A percentile compares a stretch with the other conserved stretches of the same genome.
Evolutionary conservation across 2,888 invertebrate species (phyloP).

Genomic region (Chydorus sphaericus): DNA sequence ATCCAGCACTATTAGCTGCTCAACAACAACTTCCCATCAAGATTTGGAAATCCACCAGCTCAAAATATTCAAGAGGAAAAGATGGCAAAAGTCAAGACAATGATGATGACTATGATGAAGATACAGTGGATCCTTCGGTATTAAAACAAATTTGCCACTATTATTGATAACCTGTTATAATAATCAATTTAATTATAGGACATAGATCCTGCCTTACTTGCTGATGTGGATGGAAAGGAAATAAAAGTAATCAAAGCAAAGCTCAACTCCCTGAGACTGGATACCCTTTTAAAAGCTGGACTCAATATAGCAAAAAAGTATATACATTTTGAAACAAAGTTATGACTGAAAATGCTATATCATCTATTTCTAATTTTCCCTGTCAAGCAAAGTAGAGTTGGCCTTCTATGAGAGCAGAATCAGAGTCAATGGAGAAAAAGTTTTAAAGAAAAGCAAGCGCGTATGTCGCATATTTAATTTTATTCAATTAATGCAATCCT

Average conservation of each 20-base stretch:
- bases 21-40: too few relatives aligned
- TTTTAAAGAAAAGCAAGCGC: slow-evolving; percentile 54
- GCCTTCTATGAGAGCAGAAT: slow-evolving; percentile 67
- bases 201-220: slow-evolving; percentile 13
- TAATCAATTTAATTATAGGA: not conserved
- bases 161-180: not conserved
- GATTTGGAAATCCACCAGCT: too few relatives aligned
- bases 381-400: slow-evolving; percentile 60
- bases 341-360: slow-evolving; percentile 12
- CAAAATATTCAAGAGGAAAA: not conserved
- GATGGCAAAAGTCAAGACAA: slow-evolving; percentile 5
- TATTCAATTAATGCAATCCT: not conserved
- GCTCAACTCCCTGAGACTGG: slow-evolving; percentile 51
- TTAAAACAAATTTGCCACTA: not conserved
- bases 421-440: slow-evolving; percentile 58
- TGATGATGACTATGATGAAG: slow-evolving; percentile 15
- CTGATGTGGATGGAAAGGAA: slow-evolving; percentile 38
- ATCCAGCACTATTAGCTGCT: too few relatives aligned
- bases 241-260: slow-evolving; percentile 48
- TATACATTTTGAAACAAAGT: not conserved
- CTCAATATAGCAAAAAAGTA: slow-evolving; percentile 57
- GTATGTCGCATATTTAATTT: slow-evolving; percentile 35
- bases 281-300: slow-evolving; percentile 51
- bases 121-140: not conserved
- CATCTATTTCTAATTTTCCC: slow-evolving; percentile 18